Base-by-base conservation (phyloP, 2,113 vertebrate genomes). In the Misgurnus anguillicaudatus region DNA sequence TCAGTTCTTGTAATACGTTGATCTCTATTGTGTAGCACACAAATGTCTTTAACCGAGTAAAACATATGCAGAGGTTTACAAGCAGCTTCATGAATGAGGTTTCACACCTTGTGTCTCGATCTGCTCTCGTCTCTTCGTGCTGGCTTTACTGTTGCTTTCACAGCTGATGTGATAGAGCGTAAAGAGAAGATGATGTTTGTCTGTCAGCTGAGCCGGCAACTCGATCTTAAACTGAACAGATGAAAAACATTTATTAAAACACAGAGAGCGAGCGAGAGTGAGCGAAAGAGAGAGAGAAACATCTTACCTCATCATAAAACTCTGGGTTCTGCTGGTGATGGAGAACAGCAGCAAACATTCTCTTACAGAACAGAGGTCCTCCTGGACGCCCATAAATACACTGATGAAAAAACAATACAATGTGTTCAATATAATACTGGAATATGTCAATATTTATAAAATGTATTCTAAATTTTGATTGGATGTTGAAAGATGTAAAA, bases 241-340 rank as follows among this genome's bases (percentile, higher is more conserved):
- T 19, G 14, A 58, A 36, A 57, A 66, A 38, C 2, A 21, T 10
- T 55, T 4, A 48, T 62, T 24, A 5, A 21, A 4, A 58, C 36
- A 64, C 21, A 80, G 51, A 60, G 48, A 51, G 4, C 5, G 4
- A 51, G 48, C 16, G 48, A 51, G 0, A 9, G n/a, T n/a, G 48
- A 51, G 13, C 4, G n/a, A n/a, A 14, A 16, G 48, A 14, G 0
- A 5, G 16, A 4, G 11, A 14, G 48, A 51, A 31, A 31, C 24
- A 31, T 76, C 87, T 92, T 87, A 99, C 98, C 94, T 99, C 98
- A 80, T 99, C 98, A 82, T 99, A 99, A 89, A 99, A 98, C 83
- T 99, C 98, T 7, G 98, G 98, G 89, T 94, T 98, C 82, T 99
- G 97, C 68, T 99, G 97, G 83, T 99, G 98, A 89, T 99, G 98